phyloP scores from a whole-genome alignment of 2,888 invertebrate species.

The Lepidonotus clava region DNA sequence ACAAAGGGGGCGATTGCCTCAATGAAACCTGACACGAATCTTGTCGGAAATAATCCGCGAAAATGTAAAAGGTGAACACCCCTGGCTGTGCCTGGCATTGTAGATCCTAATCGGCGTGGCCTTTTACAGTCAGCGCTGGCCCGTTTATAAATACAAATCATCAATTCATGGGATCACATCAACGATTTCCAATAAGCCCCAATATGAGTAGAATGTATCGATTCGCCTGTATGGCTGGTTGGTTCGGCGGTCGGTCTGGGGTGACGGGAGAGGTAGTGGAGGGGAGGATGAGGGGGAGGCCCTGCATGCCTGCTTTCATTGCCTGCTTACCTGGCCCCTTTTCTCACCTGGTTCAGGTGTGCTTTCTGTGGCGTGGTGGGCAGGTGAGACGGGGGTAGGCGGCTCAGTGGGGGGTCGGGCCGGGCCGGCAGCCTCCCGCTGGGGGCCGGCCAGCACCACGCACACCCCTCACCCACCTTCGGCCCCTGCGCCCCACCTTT shows the following conservation, averaged over 20 bases:
- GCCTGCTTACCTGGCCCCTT: not conserved
- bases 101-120: constrained; percentile 4
- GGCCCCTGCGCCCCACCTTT: too few species aligned
- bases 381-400: not conserved
- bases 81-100: not conserved
- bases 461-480: constrained; percentile 9
- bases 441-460: not conserved
- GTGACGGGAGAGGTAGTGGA: not conserved
- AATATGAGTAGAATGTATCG: not conserved
- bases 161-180: not conserved
- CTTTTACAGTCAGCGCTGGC: not conserved
- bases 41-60: not conserved
- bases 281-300: not conserved
- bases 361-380: not conserved
- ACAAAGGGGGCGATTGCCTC: too few species aligned
- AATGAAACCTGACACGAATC: constrained; percentile 15
- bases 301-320: not conserved
- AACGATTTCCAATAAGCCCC: not conserved
- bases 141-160: not conserved
- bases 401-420: not conserved
- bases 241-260: not conserved
- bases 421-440: constrained; percentile 5
- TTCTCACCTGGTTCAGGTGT: constrained; percentile 37
- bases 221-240: not conserved
- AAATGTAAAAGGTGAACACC: not conserved